Percentiles rank a stretch among this genome's conserved stretches.
Evolutionary conservation across 2,113 vertebrate genomes (phyloP).

Genomic region (Piliocolobus tephrosceles): DNA sequence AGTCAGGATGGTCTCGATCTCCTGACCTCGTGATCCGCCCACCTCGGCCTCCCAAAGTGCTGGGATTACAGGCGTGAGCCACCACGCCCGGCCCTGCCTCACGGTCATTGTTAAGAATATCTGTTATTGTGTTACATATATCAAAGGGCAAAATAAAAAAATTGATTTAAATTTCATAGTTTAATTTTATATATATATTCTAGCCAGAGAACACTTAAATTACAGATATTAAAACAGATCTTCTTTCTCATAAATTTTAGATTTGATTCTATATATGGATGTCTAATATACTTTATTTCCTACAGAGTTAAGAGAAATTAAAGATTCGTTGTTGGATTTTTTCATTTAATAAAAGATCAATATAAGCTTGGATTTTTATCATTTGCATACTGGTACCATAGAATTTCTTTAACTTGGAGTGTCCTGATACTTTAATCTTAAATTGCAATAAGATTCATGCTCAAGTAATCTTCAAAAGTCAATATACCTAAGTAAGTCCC

Average conservation of each 20-base stretch:
- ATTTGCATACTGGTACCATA: not conserved
- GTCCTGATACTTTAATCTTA: not conserved
- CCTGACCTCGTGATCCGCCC: too few relatives aligned
- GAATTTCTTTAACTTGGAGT: not conserved
- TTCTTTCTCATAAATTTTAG: not conserved
- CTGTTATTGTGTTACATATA: not conserved
- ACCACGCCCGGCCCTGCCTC: too few relatives aligned
- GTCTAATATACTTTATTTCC: not conserved
- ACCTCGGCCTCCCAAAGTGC: too few relatives aligned
- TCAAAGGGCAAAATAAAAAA: not conserved
- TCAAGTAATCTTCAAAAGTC: not conserved
- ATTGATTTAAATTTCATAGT: not conserved
- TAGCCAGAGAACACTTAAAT: not conserved
- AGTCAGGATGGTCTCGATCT: too few relatives aligned
- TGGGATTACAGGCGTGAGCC: too few relatives aligned
- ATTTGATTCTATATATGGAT: not conserved
- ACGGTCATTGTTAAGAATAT: not conserved
- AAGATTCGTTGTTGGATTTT: not conserved
- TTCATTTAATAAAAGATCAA: conserved; percentile 20
- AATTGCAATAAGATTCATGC: not conserved
- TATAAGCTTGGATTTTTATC: not conserved
- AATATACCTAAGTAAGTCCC: not conserved
- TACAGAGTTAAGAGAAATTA: not conserved
- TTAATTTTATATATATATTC: not conserved
- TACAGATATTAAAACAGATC: not conserved